Evolutionary conservation across 2,113 vertebrate genomes (phyloP).

Genomic region (Hippoglossus stenolepis): DNA sequence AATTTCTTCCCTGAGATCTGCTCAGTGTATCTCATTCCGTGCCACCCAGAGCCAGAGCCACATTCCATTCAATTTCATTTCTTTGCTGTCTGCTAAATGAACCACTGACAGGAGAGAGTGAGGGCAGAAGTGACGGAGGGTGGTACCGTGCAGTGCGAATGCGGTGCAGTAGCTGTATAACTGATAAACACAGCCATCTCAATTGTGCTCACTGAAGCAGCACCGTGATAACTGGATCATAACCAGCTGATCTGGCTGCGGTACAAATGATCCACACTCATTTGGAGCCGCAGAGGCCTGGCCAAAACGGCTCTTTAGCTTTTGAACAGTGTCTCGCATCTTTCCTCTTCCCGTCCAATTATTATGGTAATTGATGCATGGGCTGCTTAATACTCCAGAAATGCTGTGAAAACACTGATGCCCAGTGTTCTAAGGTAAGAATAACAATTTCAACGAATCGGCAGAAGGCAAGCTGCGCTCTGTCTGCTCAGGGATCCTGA

Average conservation of each 20-base stretch:
- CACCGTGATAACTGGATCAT: conserved; percentile 66
- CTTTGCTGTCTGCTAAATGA: conserved; percentile 35
- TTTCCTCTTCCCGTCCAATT: conserved; percentile 43
- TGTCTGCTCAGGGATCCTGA: neutral
- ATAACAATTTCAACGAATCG: conserved; percentile 47
- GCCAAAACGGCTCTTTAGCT: conserved; percentile 58
- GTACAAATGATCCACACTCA: conserved; percentile 69
- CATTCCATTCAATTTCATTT: conserved; percentile 34
- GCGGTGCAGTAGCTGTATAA: conserved; percentile 52
- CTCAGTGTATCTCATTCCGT: conserved; percentile 9
- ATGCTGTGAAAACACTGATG: conserved; percentile 44
- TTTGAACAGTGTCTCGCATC: conserved; percentile 44
- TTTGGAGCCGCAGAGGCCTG: conserved; percentile 49
- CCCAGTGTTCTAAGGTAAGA: conserved; percentile 36
- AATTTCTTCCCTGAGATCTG: conserved; percentile 1
- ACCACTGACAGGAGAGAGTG: conserved; percentile 31
- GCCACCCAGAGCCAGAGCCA: neutral
- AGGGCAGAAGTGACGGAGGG: conserved; percentile 6
- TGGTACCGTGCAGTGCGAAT: neutral
- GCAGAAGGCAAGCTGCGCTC: neutral
- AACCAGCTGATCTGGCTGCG: conserved; percentile 69
- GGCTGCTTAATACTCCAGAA: conserved; percentile 50
- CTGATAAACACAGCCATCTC: conserved; percentile 69
- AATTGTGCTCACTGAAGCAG: conserved; percentile 65
- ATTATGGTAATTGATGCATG: conserved; percentile 67